Conservation (phyloP, 2,888 invertebrate genomes). For the Physocephala rufipes region DNA sequence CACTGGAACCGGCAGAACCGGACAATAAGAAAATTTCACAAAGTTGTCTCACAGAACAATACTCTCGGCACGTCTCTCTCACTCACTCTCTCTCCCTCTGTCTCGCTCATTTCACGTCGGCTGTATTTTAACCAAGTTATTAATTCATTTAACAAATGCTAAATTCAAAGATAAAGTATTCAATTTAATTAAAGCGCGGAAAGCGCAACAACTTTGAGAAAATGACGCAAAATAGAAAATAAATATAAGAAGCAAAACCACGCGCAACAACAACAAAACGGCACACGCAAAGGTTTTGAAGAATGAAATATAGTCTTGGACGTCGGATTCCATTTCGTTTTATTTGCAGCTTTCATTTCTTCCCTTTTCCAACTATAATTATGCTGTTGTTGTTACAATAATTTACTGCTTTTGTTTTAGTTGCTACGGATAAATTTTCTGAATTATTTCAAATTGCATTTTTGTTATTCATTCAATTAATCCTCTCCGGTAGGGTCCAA, state of each 20-base stretch:
- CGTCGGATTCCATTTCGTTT: too few species aligned
- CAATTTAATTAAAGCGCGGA: conserved; percentile 56
- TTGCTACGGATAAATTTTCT: conserved; percentile 27
- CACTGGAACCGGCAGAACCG: too few species aligned
- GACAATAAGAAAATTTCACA: neutral
- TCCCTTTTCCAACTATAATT: too few species aligned
- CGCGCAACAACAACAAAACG: too few species aligned
- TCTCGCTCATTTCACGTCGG: conserved; percentile 10
- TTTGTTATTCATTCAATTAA: too few species aligned
- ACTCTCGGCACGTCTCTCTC: neutral
- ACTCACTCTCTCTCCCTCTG: too few species aligned
- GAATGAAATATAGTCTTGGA: too few species aligned
- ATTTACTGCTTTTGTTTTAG: neutral
- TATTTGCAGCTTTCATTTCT: too few species aligned
- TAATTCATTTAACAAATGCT: conserved; percentile 55
- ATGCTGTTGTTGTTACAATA: too few species aligned
- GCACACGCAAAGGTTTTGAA: too few species aligned
- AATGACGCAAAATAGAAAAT: neutral
- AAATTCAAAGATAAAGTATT: conserved; percentile 56
- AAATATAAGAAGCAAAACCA: too few species aligned
- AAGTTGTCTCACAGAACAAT: neutral
- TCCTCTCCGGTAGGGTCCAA: too few species aligned
- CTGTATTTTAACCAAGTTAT: conserved; percentile 41
- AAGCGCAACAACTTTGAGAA: conserved; percentile 50
- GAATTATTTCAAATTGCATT: neutral